These are phyloP conservation scores for Poeciliopsis turneri DNA, from an alignment of 2,797 vertebrate species.

Conservation along the genomic window DNA sequence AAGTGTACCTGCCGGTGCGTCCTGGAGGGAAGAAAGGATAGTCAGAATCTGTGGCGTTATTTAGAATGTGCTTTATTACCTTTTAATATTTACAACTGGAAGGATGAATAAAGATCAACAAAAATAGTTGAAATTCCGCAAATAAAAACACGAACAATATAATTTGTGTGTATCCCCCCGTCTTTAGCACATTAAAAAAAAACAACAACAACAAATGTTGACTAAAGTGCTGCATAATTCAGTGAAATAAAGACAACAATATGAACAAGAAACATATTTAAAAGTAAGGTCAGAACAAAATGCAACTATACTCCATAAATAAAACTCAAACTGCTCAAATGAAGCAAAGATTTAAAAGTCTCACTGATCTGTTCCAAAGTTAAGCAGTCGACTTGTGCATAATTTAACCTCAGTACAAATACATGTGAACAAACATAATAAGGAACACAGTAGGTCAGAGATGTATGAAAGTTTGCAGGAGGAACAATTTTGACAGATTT, in stretches of 20 bases:
- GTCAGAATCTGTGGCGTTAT: background rate
- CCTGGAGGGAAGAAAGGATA: constrained; percentile 72
- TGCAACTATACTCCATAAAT: no score
- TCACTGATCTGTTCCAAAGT: no score
- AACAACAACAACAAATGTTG: no score
- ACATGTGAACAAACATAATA: background rate
- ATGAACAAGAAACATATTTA: no score
- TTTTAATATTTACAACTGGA: background rate
- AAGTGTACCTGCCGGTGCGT: constrained; percentile 92
- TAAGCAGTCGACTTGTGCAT: background rate
- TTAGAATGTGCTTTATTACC: background rate
- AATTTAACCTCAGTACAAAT: background rate
- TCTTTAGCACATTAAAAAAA: no score
- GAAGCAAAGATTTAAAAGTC: background rate
- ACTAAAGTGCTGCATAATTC: no score
- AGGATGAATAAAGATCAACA: background rate
- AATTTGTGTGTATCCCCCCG: no score
- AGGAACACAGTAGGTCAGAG: background rate
- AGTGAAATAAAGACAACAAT: no score
- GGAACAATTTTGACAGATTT: background rate
- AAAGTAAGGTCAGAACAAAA: no score
- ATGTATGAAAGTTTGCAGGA: background rate
- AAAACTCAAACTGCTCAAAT: no score
- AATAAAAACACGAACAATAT: background rate
- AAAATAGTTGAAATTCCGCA: background rate